Conservation (phyloP, 1,140 invertebrate species). For the Platorchestia sp. region DNA sequence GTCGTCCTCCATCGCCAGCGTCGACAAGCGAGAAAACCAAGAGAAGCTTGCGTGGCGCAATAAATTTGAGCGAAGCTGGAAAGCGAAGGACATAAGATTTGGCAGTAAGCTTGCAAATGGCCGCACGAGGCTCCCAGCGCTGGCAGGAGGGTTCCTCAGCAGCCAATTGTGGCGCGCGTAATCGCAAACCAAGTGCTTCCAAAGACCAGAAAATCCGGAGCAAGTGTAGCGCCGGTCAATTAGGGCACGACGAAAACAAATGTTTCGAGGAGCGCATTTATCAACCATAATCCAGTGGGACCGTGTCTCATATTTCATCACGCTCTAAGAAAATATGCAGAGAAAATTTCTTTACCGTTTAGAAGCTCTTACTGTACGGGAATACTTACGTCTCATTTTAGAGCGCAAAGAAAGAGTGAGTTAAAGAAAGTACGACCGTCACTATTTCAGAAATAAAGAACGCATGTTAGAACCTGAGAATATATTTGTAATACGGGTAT, state of each 20-base stretch:
- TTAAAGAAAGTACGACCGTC: too few relatives aligned
- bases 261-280: not conserved
- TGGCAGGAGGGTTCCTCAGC: slow-evolving; percentile 15
- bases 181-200: slow-evolving; percentile 17
- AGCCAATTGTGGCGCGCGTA: slow-evolving; percentile 28
- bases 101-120: slow-evolving; percentile 13
- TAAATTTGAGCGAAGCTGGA: slow-evolving; percentile 19
- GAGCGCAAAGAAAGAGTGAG: not conserved
- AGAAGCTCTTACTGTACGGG: not conserved
- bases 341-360: not conserved
- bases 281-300: not conserved
- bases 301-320: not conserved
- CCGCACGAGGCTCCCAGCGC: not conserved
- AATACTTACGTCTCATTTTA: not conserved
- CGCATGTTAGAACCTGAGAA: not conserved
- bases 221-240: slow-evolving; percentile 17
- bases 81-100: slow-evolving; percentile 39
- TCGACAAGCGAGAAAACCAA: not conserved
- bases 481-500: not conserved
- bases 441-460: not conserved
- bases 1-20: not conserved
- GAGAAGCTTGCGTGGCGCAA: not conserved
- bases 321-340: not conserved
- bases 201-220: slow-evolving; percentile 20
- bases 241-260: not conserved